phyloP scores from a whole-genome alignment of 1,140 invertebrate species.

The Papilio machaon region DNA sequence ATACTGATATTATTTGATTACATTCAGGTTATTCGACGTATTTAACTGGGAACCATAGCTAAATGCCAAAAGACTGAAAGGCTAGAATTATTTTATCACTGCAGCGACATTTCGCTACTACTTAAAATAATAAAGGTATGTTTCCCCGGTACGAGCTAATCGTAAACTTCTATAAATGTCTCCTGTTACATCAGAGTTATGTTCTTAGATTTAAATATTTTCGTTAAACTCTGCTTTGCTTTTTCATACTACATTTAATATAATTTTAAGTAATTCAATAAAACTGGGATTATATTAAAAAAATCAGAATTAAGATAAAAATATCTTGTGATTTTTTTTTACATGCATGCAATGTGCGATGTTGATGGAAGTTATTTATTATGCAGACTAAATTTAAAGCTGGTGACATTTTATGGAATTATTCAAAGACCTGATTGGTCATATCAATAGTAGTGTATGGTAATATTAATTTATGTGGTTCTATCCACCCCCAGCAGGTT shows the following conservation, averaged over 20 bases:
- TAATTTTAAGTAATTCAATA: not conserved
- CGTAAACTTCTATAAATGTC: conserved; percentile 37
- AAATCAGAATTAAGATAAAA: too few relatives aligned
- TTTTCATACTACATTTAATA: conserved; percentile 6
- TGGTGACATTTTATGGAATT: not conserved
- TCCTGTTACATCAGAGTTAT: conserved; percentile 33
- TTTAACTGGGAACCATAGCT: not conserved
- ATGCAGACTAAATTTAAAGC: too few relatives aligned
- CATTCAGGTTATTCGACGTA: not conserved
- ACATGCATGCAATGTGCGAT: too few relatives aligned
- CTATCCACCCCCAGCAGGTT: conserved; percentile 32
- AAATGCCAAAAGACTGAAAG: conserved; percentile 21
- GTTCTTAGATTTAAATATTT: conserved; percentile 31
- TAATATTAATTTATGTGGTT: conserved; percentile 9
- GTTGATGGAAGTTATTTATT: too few relatives aligned
- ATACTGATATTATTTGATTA: conserved; percentile 48
- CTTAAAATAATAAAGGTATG: conserved; percentile 40
- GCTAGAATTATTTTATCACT: conserved; percentile 37
- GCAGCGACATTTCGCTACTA: conserved; percentile 39
- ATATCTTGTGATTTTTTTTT: too few relatives aligned
- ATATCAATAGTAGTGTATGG: not conserved
- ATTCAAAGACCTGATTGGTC: not conserved
- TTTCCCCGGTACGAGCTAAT: conserved; percentile 20
- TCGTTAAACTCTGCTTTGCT: conserved; percentile 17
- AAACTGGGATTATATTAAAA: too few relatives aligned